Evolutionary conservation across 2,797 vertebrate genomes (phyloP), one percentile per base, ranked within the genome.

Genomic region (Knipowitschia caucasica): DNA sequence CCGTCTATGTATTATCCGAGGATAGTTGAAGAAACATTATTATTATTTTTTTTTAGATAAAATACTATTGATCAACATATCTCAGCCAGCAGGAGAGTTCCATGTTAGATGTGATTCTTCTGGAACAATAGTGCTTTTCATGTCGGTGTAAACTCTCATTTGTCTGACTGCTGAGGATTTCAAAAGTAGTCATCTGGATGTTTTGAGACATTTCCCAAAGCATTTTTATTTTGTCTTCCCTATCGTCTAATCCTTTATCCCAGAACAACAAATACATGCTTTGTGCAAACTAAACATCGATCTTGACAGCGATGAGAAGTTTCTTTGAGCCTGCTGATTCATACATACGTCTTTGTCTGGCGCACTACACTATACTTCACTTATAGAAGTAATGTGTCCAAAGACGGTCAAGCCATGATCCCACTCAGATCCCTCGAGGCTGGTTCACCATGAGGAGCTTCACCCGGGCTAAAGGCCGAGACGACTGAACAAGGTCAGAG

Each of bases 401-500:
- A 7, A 35, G 66, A 62, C 54, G 52, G 59, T 76, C 69, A 69
- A 52, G 10, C 31, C 51, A 42, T 64, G 64, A 71, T 64, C 56
- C 50, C 29, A 63, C 53, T 56, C 29, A 55, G 50, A 43, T 50
- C 58, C 54, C 67, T 61, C 39, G 10, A 35, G 77, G 72, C 65
- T 40, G 55, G 59, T 15, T 56, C 43, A 53, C 31, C 47, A 39
- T 4, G 34, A 29, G 46, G 25, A 57, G 31, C 35, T 10, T 38
- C 35, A 52, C 40, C 42, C 65, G 53, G 47, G 58, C 61, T 36
- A 49, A 59, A 59, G 58, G 59, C 44, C 58, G 47, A 73, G 40
- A 12, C 46, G 77, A 82, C 62, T 71, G 74, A 86, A 79, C 73
- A 54, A 58, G 82, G 78, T 84, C 77, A 75, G 60, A 73, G 3